A percentile compares a stretch with the other conserved stretches of the same genome.
Evolutionary conservation across 2,797 vertebrate species (phyloP).

Genomic region (Takifugu rubripes): DNA sequence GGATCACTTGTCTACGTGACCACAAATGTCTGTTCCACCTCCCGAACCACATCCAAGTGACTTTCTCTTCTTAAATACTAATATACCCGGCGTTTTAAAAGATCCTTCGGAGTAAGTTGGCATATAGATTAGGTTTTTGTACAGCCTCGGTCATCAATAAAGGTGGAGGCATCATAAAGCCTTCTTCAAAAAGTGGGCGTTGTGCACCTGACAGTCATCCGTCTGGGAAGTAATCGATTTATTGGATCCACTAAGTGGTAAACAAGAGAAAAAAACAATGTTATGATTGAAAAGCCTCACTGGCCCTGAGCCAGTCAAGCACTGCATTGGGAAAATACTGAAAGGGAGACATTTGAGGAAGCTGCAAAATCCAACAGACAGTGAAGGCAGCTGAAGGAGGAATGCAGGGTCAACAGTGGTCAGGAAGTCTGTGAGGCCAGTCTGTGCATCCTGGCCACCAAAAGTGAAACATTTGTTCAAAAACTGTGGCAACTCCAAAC

Average conservation of each 20-base stretch:
- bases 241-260: not conserved
- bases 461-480: no score
- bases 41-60: no score
- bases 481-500: no score
- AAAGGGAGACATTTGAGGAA: slow-evolving; percentile 19
- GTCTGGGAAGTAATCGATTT: slow-evolving; percentile 5
- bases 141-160: not conserved
- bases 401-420: not conserved
- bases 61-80: no score
- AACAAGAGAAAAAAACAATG: slow-evolving; percentile 8
- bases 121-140: no score
- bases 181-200: not conserved
- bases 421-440: slow-evolving; percentile 3
- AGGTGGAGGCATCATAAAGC: not conserved
- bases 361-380: slow-evolving; percentile 14
- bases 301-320: slow-evolving; percentile 43
- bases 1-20: no score
- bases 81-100: no score
- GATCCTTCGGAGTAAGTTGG: no score
- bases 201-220: slow-evolving; percentile 1
- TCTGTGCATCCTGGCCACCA: no score
- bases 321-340: slow-evolving; percentile 61
- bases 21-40: no score
- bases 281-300: slow-evolving; percentile 21
- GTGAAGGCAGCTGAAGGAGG: slow-evolving; percentile 8